Percentiles rank a stretch among this genome's conserved stretches.
phyloP scores from a whole-genome alignment of 1,140 invertebrate species.

The Pantala flavescens region DNA sequence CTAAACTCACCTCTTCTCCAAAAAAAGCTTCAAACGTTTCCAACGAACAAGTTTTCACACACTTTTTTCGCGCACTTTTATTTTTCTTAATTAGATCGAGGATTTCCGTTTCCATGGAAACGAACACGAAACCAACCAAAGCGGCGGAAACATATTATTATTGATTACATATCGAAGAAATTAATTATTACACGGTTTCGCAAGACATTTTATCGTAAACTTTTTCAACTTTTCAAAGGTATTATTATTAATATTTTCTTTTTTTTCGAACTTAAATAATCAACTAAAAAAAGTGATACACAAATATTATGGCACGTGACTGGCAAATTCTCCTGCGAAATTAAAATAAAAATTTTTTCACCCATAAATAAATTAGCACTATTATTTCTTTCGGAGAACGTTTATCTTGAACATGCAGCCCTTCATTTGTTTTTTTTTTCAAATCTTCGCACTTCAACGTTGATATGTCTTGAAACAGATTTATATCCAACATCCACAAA shows the following conservation, averaged over 20 bases:
- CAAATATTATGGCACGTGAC: background rate
- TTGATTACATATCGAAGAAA: background rate
- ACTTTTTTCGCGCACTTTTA: background rate
- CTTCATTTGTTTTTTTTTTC: too few relatives aligned
- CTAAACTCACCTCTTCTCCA: background rate
- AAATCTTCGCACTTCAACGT: too few relatives aligned
- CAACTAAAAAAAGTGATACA: background rate
- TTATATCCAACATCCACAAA: background rate
- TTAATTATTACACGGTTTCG: background rate
- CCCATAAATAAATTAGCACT: background rate
- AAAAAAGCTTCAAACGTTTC: background rate
- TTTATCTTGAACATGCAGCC: background rate
- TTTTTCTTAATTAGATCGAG: too few relatives aligned
- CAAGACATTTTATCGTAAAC: too few relatives aligned
- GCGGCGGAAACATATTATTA: background rate
- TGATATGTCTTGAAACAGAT: background rate
- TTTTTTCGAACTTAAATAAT: too few relatives aligned
- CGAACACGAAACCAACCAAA: background rate
- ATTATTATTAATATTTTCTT: too few relatives aligned
- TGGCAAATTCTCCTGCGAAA: background rate
- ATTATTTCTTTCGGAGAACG: background rate
- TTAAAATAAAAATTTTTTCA: background rate
- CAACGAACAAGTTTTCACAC: background rate
- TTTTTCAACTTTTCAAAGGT: too few relatives aligned
- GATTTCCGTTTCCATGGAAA: too few relatives aligned